Evolutionary conservation across 1,140 invertebrate genomes (phyloP).

Genomic region (Brachionus angularis): DNA sequence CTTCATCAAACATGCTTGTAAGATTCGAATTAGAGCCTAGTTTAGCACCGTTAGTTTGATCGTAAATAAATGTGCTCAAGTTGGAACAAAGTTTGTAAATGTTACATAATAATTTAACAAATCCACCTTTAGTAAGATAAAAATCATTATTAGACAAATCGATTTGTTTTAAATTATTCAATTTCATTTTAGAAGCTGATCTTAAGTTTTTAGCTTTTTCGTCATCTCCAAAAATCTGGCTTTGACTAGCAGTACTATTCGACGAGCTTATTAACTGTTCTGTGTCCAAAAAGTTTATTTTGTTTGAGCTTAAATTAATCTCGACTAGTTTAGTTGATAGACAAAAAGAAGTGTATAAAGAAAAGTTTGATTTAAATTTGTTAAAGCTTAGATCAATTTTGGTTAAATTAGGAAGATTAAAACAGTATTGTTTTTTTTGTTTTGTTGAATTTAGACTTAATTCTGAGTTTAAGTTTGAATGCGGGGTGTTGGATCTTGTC

Average conservation of each 20-base stretch:
- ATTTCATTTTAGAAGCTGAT: neutral
- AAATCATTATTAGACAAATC: constrained; percentile 10
- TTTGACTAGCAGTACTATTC: neutral
- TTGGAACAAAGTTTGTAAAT: constrained; percentile 23
- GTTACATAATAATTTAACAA: constrained; percentile 1
- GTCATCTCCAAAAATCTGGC: neutral
- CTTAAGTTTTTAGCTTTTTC: constrained; percentile 8
- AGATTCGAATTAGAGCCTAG: neutral
- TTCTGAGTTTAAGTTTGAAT: neutral
- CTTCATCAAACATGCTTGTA: neutral
- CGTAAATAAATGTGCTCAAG: neutral
- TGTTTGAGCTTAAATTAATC: constrained; percentile 7
- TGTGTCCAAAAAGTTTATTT: neutral
- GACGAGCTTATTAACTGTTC: neutral
- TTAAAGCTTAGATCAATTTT: constrained; percentile 6
- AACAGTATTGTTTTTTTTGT: constrained; percentile 7
- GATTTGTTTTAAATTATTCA: neutral
- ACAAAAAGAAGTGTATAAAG: neutral
- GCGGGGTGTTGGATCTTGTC: too few species aligned
- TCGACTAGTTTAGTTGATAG: neutral
- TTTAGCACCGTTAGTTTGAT: neutral
- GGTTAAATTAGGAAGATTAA: constrained; percentile 3
- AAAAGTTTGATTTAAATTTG: neutral
- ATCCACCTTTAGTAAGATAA: neutral
- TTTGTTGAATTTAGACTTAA: neutral